A percentile compares a stretch with the other conserved stretches of the same genome.
These are phyloP conservation scores for Agrochola lychnidis DNA, from an alignment of 2,888 invertebrate species.

Conservation along the genomic window DNA sequence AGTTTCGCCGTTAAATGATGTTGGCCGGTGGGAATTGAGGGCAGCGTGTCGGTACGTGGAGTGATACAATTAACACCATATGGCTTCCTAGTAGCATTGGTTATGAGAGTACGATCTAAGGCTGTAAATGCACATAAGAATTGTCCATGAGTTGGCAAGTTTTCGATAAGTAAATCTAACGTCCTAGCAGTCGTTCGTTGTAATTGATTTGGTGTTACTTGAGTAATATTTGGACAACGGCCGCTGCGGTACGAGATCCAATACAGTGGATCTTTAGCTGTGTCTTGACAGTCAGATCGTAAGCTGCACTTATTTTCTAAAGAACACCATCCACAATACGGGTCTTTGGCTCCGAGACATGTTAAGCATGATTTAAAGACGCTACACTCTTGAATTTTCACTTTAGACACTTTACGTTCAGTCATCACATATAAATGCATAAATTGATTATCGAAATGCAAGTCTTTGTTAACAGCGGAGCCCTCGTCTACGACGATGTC, in stretches of 20 bases:
- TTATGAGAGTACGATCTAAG: slow-evolving; percentile 96
- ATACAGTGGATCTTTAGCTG: slow-evolving; percentile 97
- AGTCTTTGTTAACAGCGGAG: slow-evolving; percentile 96
- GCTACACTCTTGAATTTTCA: slow-evolving; percentile 98
- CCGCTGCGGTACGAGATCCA: slow-evolving; percentile 99
- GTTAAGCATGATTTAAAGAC: slow-evolving; percentile 97
- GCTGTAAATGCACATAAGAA: slow-evolving; percentile 98
- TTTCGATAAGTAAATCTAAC: slow-evolving; percentile 97
- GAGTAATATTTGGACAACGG: slow-evolving; percentile 98
- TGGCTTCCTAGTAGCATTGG: slow-evolving; percentile 97
- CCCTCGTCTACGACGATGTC: slow-evolving; percentile 96
- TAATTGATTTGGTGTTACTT: slow-evolving; percentile 96
- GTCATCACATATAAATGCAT: slow-evolving; percentile 99
- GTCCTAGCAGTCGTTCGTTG: slow-evolving; percentile 98
- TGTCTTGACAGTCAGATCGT: slow-evolving; percentile 97
- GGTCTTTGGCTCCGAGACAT: slow-evolving; percentile 98
- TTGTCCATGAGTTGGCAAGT: slow-evolving; percentile 97
- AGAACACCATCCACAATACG: slow-evolving; percentile 99
- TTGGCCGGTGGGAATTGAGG: slow-evolving; percentile 97
- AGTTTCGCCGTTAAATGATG: slow-evolving; percentile 98
- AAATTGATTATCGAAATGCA: slow-evolving; percentile 97
- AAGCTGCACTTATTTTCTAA: slow-evolving; percentile 98
- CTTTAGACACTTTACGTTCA: slow-evolving; percentile 97
- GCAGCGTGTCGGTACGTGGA: slow-evolving; percentile 97
- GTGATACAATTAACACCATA: slow-evolving; percentile 98